Conservation (phyloP, 2,888 invertebrate genomes). For the Orthosia gracilis region DNA sequence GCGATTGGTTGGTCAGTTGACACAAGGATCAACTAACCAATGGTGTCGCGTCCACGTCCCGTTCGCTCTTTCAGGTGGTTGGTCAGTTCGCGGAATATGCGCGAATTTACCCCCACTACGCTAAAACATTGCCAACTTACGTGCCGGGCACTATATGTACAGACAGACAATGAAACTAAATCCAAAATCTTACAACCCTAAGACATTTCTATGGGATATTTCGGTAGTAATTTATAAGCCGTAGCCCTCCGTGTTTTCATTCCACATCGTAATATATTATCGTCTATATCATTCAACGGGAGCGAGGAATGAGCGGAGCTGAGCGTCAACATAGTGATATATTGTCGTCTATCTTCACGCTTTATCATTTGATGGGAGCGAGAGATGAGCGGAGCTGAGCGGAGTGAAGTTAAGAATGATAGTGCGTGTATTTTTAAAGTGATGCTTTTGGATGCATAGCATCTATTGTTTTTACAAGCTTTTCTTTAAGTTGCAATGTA, state of each 20-base stretch:
- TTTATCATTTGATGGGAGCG: slow-evolving; percentile 33
- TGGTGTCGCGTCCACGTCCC: too few species aligned
- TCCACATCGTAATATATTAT: slow-evolving; percentile 30
- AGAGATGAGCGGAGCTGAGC: slow-evolving; percentile 1
- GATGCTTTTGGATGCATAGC: not conserved
- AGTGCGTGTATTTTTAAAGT: not conserved
- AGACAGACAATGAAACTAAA: too few species aligned
- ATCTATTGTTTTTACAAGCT: not conserved
- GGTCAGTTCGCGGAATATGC: too few species aligned
- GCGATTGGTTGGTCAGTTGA: too few species aligned
- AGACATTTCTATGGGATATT: slow-evolving; percentile 6
- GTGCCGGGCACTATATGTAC: too few species aligned
- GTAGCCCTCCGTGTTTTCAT: slow-evolving; percentile 38
- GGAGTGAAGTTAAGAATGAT: not conserved
- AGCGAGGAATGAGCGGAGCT: slow-evolving; percentile 3
- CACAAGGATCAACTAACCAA: too few species aligned
- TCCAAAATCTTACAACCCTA: slow-evolving; percentile 10
- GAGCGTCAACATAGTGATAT: slow-evolving; percentile 13
- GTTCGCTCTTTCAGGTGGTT: too few species aligned
- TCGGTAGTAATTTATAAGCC: slow-evolving; percentile 38
- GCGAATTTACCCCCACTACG: too few species aligned
- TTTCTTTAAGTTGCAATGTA: too few species aligned
- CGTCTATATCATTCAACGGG: slow-evolving; percentile 30
- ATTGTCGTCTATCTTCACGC: slow-evolving; percentile 20
- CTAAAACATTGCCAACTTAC: too few species aligned